Base-by-base conservation (phyloP, 2,888 invertebrate species). In the Thelaira solivaga region DNA sequence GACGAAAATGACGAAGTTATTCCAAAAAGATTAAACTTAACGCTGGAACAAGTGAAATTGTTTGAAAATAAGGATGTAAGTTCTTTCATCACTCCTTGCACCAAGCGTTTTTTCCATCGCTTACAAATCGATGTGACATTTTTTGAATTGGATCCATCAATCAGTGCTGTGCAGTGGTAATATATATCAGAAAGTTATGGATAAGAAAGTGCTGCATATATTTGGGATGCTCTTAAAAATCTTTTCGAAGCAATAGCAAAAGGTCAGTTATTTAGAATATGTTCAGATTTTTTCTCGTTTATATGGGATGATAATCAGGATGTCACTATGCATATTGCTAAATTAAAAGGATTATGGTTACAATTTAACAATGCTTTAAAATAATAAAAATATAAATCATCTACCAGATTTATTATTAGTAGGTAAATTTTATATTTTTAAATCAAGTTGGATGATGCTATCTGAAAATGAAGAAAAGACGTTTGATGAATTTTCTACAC, bases 211-310 rank as follows among this genome's bases (percentile, higher is more conserved):
- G n/a, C n/a, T n/a, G n/a, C n/a, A n/a, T n/a, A n/a, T n/a, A n/a
- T n/a, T n/a, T n/a, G n/a, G n/a, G n/a, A n/a, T n/a, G n/a, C n/a
- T n/a, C n/a, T n/a, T n/a, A n/a, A n/a, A n/a, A n/a, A n/a, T n/a
- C n/a, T n/a, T n/a, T n/a, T n/a, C n/a, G n/a, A 85, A 74, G 84
- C 85, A 31, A 76, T 83, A 31, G 84, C 85, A 8, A 84, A 83
- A 65, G 36, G 36, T 53, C 34, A 84, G 80, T 39, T 87, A 24
- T 86, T 85, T 72, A 84, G 82, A 62, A 84, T 84, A 18, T 86
- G 83, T 39, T 82, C 82, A 24, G 83, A 86, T 45, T 84, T 85
- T 22, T 85, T 85, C 62, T 80, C 81, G 4, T 86, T 85, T 59
- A 79, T 80, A 61, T 87, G 85, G 84, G 81, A 69, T n/a, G 13